Base-by-base conservation (phyloP, 2,888 invertebrate species). In the Lasioglossum malachurum region DNA sequence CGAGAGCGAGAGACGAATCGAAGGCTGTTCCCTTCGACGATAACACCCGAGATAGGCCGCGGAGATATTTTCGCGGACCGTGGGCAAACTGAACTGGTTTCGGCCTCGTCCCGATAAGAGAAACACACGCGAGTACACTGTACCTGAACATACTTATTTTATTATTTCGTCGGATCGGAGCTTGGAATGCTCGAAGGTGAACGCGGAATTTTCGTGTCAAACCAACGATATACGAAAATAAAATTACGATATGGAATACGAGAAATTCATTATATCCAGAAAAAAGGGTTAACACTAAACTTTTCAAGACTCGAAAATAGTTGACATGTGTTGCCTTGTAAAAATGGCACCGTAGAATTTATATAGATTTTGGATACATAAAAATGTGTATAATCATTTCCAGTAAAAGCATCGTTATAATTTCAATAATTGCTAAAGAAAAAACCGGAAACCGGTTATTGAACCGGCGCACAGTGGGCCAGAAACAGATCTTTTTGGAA, bases 1-100 rank as follows among this genome's bases (percentile, higher is more conserved):
- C 57, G n/a, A 74, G n/a, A 74, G 73, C 57, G 19, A 74, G 73
- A 82, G 78, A 87, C 86, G 86, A 78, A 87, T 82, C 86, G 82
- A 79, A 78, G 67, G 73, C 78, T 64, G 77, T 78, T 79, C 67
- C 69, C 60, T 49, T 69, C 73, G 46, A 44, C 82, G 86, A 87
- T 87, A 87, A 73, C 57, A 31, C 8, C 41, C 19, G 23, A 76
- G 86, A 86, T 86, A 86, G 31, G 2, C 80, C 14, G 23, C 64
- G 74, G 78, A 84, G 12, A 64, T 83, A 78, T 83, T 80, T 80
- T 76, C 80, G 75, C 72, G 80, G 72, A 75, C 57, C 84, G 49
- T 75, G 84, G n/a, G 41, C 82, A 76, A 80, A 80, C 86, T 67
- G 75, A 53, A 80, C 82, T 87, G 82, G 76, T 82, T 82, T 82